phyloP scores from a whole-genome alignment of 37 sponge, comb jelly and placozoan species.

The Eunapius fragilis region DNA sequence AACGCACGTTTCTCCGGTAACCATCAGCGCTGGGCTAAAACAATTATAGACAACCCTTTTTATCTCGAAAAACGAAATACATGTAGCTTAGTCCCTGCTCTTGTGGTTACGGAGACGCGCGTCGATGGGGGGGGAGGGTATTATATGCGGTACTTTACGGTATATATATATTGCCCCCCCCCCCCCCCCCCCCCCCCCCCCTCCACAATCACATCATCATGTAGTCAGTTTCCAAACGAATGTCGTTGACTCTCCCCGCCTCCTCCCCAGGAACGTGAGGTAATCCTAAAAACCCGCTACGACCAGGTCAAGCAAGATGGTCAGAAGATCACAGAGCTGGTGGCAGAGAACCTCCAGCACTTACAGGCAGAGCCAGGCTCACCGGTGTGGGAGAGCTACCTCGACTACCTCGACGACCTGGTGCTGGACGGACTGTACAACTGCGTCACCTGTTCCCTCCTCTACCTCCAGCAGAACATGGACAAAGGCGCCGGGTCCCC shows the following conservation, averaged over 20 bases:
- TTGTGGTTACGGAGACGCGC: too few species aligned
- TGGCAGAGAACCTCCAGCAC: constrained; percentile 76
- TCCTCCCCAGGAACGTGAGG: constrained; percentile 74
- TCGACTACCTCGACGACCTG: constrained; percentile 97
- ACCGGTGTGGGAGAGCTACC: constrained; percentile 84
- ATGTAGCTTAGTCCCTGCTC: too few species aligned
- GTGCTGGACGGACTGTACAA: constrained; percentile 96
- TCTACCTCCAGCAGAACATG: constrained; percentile 88
- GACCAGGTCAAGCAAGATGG: constrained; percentile 68
- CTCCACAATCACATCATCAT: too few species aligned
- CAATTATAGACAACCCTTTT: too few species aligned
- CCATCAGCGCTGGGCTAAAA: too few species aligned
- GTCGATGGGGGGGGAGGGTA: too few species aligned
- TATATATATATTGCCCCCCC: too few species aligned
- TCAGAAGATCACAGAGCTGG: constrained; percentile 82
- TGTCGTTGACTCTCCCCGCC: neutral
- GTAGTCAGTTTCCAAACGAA: too few species aligned
- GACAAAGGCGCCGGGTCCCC: constrained; percentile 62
- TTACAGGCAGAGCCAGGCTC: constrained; percentile 88
- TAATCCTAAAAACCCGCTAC: constrained; percentile 65
- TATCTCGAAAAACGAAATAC: too few species aligned
- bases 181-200: too few species aligned
- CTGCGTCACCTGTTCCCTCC: constrained; percentile 88
- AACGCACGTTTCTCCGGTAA: too few species aligned
- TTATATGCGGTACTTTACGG: too few species aligned